Base-by-base conservation (phyloP, 2,797 vertebrate genomes). In the Moxostoma hubbsi region DNA sequence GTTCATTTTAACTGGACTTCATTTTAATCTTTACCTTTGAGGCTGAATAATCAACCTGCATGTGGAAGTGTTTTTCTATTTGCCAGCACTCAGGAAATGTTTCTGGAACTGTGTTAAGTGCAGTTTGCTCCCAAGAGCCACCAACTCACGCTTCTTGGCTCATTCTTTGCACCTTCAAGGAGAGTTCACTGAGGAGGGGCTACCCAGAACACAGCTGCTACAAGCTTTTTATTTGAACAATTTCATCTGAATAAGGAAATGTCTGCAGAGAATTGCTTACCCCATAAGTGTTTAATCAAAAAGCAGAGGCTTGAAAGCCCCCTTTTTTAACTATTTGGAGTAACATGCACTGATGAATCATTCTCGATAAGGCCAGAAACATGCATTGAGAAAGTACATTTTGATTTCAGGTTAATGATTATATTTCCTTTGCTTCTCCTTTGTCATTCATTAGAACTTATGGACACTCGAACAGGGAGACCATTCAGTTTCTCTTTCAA, bases 401-500 rank as follows among this genome's bases (percentile, higher is more conserved):
- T 24, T 24, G 24, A 24, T 24, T 24, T 24, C 24, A 24, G 24
- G 2, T 58, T 46, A 62, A 45, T 57, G 2, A n/a, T 36, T 8
- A 6, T 16, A 11, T 57, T 65, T 45, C 13, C 7, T 51, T 24
- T n/a, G 10, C 16, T 43, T 69, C 9, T 71, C 7, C 66, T 67
- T 61, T 81, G 12, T 79, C 16, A 5, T 59, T 79, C 10, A 15
- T n/a, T 88, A 96, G 95, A 95, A 51, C 88, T 96, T 65, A 90
- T 96, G 92, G 93, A 95, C 88, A 95, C 95, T 0, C 92, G 93
- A 66, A 93, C 94, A 0, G 93, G 91, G 0, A 90, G 94, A 2
- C 95, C 95, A 10, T 95, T 96, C 88, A 94, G 93, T 72, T 96
- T 96, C 84, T 92, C 93, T 83, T 95, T 96, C 88, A 95, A 96